These are phyloP conservation scores for Leptatherina wallacei DNA, from an alignment of 2,797 vertebrate species.

Conservation along the genomic window DNA sequence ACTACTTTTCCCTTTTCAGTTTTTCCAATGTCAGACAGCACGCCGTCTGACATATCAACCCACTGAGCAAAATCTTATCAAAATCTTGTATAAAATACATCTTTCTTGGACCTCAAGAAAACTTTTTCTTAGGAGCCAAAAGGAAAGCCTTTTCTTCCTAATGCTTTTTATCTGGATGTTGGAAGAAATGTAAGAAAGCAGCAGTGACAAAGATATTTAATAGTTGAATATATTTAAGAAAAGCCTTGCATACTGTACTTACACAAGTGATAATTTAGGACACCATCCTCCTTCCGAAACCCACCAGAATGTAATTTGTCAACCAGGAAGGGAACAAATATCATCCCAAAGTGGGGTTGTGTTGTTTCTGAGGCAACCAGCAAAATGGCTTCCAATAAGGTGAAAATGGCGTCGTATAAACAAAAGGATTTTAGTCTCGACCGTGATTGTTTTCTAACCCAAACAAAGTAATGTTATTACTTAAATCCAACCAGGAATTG, in stretches of 20 bases:
- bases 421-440: background rate
- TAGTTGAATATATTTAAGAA: too few species aligned
- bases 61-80: background rate
- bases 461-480: background rate
- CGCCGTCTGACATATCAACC: slow-evolving; percentile 9
- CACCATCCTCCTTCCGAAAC: too few species aligned
- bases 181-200: background rate
- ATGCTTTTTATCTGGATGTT: background rate
- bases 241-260: too few species aligned
- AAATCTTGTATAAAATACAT: background rate
- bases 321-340: too few species aligned
- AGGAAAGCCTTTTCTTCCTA: background rate
- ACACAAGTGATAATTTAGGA: too few species aligned
- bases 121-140: background rate
- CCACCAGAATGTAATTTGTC: too few species aligned
- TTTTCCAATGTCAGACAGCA: slow-evolving; percentile 20
- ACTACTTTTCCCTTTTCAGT: slow-evolving; percentile 41
- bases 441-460: background rate
- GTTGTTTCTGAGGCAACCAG: background rate
- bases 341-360: background rate
- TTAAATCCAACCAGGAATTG: background rate
- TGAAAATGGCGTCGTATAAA: background rate
- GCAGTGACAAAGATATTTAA: too few species aligned
- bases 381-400: background rate
- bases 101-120: background rate